A percentile compares a stretch with the other conserved stretches of the same genome.
phyloP scores from a whole-genome alignment of 2,888 invertebrate species.

The Invenusta paracnida region DNA sequence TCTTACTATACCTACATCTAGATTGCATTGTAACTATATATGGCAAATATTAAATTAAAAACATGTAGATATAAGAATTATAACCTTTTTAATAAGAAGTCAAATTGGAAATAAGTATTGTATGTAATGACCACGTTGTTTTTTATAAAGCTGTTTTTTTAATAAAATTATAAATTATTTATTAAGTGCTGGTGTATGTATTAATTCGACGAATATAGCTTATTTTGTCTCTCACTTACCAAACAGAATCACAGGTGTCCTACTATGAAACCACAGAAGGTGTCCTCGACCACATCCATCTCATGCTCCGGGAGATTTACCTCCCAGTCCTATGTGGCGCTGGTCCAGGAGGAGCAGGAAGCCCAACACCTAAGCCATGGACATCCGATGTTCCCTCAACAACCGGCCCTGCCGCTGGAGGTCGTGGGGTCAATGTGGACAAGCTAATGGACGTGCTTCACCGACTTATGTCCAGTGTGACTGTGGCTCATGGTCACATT shows the following conservation, averaged over 20 bases:
- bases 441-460: conserved; percentile 59
- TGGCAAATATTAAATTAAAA: no score
- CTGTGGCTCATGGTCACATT: conserved; percentile 56
- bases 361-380: conserved; percentile 24
- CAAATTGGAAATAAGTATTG: no score
- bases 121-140: no score
- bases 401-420: conserved; percentile 47
- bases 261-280: conserved; percentile 55
- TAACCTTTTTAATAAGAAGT: no score
- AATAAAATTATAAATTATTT: no score
- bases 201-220: no score
- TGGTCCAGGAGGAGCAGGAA: conserved; percentile 43
- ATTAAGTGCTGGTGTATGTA: no score
- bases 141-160: no score
- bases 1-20: no score
- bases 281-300: conserved; percentile 56
- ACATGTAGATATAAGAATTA: no score
- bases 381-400: neutral
- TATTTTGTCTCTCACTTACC: no score
- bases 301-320: conserved; percentile 57
- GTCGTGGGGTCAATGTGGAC: conserved; percentile 52
- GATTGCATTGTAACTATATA: no score
- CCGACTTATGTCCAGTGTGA: conserved; percentile 57
- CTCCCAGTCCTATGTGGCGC: conserved; percentile 58
- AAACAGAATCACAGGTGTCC: conserved; percentile 58